Base-by-base conservation (phyloP, 2,888 invertebrate genomes). In the Meteorus colon region DNA sequence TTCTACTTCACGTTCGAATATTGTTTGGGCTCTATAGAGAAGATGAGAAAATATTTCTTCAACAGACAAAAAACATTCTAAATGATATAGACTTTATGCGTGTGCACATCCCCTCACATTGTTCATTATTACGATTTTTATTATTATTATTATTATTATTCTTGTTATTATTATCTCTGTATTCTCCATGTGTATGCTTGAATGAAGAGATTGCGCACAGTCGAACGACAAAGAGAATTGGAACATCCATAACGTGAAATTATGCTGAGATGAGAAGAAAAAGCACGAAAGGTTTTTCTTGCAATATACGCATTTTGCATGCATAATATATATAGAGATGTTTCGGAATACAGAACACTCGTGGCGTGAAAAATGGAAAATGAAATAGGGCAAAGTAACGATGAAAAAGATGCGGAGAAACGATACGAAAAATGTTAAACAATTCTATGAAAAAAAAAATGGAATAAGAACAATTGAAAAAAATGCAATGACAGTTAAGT, bases 321-420 rank as follows among this genome's bases (percentile, higher is more conserved):
- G 77, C 78, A 78, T 80, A 80, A 80, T 77, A 75, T 77, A 80
- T 78, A 74, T 65, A 72, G 74, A 71, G 75, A 77, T 68, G 75
- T 75, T 77, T 75, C 74, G 62, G 76, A 77, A 80, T 77, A 76
- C 74, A 77, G 72, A 80, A 73, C 77, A 80, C 67, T 74, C 69
- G 65, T 69, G 63, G 76, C 59, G 77, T 77, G 77, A 79, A 75
- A 79, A 79, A 78, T 79, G 77, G 70, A 75, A 77, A 79, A 79
- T 79, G 77, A 79, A 79, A 79, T 79, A 78, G 76, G 60, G 62
- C 62, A 59, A 71, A 77, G 24, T 16, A 31, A 34, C 24, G 34
- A 66, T 37, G 31, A 68, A 63, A 59, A 68, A 12, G 37, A 16
- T 71, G 67, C 73, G 51, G 66, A 76, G 68, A 73, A 34, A 6